phyloP scores from a whole-genome alignment of 2,113 vertebrate genomes.

The Neotoma lepida region DNA sequence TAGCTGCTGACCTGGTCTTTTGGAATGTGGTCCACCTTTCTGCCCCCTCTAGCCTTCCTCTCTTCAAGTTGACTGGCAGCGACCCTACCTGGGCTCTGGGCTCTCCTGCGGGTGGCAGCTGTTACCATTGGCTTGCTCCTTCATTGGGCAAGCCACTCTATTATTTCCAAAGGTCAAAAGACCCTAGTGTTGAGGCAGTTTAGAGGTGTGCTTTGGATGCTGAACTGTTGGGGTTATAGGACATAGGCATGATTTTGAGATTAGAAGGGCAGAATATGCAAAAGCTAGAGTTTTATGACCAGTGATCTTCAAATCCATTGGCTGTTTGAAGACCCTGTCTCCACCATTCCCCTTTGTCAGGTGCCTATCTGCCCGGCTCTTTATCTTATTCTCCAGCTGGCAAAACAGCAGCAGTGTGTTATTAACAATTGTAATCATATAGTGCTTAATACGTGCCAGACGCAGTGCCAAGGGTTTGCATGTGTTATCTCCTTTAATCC shows the following conservation, averaged over 20 bases:
- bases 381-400: background rate
- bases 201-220: background rate
- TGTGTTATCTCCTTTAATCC: background rate
- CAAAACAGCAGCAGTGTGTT: background rate
- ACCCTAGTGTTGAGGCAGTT: background rate
- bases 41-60: background rate
- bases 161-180: background rate
- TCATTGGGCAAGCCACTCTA: background rate
- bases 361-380: background rate
- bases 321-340: background rate
- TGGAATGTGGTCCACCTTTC: background rate
- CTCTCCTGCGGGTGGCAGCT: background rate
- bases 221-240: background rate
- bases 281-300: background rate
- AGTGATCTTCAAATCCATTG: background rate
- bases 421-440: background rate
- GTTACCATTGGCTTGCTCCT: background rate
- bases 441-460: constrained; percentile 45
- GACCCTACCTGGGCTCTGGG: background rate
- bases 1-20: background rate
- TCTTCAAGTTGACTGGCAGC: background rate
- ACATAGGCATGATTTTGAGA: background rate
- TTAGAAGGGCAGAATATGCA: background rate
- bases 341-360: too few relatives aligned
- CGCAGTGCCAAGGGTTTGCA: background rate